Conservation (phyloP, 2,113 vertebrate genomes). For the Gnathochromis pfefferi region DNA sequence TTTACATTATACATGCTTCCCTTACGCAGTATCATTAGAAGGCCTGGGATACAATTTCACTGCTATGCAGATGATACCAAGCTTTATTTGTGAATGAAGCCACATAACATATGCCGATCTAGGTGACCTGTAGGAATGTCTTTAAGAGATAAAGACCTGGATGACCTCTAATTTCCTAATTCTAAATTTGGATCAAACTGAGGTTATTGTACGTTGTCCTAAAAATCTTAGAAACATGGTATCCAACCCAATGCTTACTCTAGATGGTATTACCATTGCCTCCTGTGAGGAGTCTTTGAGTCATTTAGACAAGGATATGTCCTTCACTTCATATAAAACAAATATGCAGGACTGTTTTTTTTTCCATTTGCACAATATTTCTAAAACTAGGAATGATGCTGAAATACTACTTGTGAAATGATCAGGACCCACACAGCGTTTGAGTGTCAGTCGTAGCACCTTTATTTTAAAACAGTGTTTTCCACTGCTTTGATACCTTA, state of each 20-base stretch:
- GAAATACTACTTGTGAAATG: neutral
- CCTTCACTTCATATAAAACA: neutral
- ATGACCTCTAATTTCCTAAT: neutral
- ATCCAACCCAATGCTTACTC: neutral
- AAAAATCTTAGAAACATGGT: neutral
- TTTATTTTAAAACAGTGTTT: neutral
- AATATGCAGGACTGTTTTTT: neutral
- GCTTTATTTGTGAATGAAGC: neutral
- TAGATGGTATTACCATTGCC: neutral
- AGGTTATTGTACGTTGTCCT: neutral
- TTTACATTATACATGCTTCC: neutral
- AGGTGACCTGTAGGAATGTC: neutral
- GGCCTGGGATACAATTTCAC: neutral
- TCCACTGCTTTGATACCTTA: neutral
- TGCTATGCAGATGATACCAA: neutral
- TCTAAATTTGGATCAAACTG: neutral
- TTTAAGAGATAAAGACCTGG: neutral
- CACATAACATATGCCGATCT: neutral
- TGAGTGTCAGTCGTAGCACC: neutral
- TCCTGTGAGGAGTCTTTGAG: neutral
- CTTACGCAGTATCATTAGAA: neutral
- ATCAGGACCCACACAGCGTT: accelerated
- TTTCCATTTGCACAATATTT: neutral
- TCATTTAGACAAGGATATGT: neutral
- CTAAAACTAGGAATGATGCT: neutral